These are phyloP conservation scores for Stichodactyla mertensii DNA, from an alignment of 64 coral and sea anemone species.

Conservation along the genomic window DNA sequence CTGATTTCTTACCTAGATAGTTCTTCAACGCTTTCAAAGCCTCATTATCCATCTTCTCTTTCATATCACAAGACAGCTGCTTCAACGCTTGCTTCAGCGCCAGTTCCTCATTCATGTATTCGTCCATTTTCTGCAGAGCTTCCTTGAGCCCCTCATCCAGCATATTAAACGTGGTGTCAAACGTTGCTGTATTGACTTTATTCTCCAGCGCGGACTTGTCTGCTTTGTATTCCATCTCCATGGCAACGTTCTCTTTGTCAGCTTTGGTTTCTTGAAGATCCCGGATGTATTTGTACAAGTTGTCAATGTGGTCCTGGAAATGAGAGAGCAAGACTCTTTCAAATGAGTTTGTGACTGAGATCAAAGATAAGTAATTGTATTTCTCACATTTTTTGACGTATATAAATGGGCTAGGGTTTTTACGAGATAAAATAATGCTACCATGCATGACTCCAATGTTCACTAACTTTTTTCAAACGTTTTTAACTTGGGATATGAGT, in stretches of 20 bases:
- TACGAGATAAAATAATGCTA: too few species aligned
- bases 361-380: too few species aligned
- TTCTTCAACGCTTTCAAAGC: conserved; percentile 71
- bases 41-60: conserved; percentile 86
- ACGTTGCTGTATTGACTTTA: conserved; percentile 83
- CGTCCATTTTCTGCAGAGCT: conserved; percentile 96
- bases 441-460: too few species aligned
- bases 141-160: conserved; percentile 82
- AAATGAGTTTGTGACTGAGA: not conserved
- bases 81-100: conserved; percentile 81
- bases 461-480: too few species aligned
- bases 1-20: conserved; percentile 74
- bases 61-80: conserved; percentile 80
- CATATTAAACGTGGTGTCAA: conserved; percentile 82
- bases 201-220: conserved; percentile 82
- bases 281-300: conserved; percentile 65
- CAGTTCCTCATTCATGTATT: conserved; percentile 97
- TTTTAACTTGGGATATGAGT: too few species aligned
- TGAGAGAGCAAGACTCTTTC: not conserved
- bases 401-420: too few species aligned
- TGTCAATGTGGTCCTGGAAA: conserved; percentile 71
- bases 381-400: too few species aligned
- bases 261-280: conserved; percentile 88
- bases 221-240: conserved; percentile 91
- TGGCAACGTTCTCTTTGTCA: conserved; percentile 92